Conservation (phyloP, 2,797 vertebrate species). For the Coluber constrictor region DNA sequence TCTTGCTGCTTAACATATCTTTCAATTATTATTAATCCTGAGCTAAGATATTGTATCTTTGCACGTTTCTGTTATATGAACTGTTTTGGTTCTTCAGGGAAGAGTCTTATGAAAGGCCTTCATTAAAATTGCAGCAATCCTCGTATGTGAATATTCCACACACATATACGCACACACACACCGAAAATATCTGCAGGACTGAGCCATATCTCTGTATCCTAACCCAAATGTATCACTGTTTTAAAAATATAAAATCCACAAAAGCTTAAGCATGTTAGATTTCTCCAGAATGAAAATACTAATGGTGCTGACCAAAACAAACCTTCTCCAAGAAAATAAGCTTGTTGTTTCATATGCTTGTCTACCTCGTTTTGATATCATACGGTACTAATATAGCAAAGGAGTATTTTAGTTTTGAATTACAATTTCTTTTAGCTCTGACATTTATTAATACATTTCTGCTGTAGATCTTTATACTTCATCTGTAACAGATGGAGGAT, state of each 20-base stretch:
- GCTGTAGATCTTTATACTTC: slow-evolving; percentile 61
- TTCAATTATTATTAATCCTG: not conserved
- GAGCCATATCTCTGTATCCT: slow-evolving; percentile 9
- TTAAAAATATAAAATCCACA: not conserved
- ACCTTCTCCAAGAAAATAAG: not conserved
- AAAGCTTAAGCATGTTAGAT: not conserved
- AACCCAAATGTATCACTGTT: not conserved
- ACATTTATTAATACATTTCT: slow-evolving; percentile 56
- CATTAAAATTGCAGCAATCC: not conserved
- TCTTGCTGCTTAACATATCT: not conserved
- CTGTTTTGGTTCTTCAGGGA: not conserved
- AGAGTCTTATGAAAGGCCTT: slow-evolving; percentile 14
- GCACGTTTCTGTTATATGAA: not conserved
- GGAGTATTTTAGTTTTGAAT: slow-evolving; percentile 51
- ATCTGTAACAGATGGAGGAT: slow-evolving; percentile 65
- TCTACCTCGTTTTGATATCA: slow-evolving; percentile 88
- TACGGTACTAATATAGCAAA: slow-evolving; percentile 65
- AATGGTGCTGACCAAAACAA: not conserved
- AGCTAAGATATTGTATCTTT: not conserved
- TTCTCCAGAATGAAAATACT: not conserved
- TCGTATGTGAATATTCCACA: not conserved
- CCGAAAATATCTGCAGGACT: slow-evolving; percentile 14
- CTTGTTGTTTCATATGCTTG: slow-evolving; percentile 40
- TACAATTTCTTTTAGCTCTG: slow-evolving; percentile 58
- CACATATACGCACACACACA: not conserved